Percentiles rank a stretch among this genome's conserved stretches.
Evolutionary conservation across 2,113 vertebrate genomes (phyloP).

Genomic region (Dicentrarchus labrax): DNA sequence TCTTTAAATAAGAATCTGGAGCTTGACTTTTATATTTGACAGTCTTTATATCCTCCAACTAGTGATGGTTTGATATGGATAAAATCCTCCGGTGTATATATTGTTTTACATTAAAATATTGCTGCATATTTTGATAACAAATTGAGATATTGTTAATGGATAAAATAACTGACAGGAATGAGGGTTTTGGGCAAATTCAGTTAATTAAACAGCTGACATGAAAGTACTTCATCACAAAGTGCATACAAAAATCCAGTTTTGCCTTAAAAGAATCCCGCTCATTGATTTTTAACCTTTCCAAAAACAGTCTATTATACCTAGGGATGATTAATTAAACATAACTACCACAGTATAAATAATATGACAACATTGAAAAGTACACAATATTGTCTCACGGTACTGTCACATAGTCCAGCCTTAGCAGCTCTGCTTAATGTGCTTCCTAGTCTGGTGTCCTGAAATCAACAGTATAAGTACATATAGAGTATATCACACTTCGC

Average conservation of each 20-base stretch:
- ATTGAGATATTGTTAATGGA: background rate
- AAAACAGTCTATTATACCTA: background rate
- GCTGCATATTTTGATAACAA: background rate
- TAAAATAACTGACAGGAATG: background rate
- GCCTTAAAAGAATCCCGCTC: no score
- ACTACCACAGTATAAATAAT: background rate
- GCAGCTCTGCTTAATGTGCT: background rate
- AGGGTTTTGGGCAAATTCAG: background rate
- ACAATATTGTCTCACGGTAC: background rate
- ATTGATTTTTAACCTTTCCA: background rate
- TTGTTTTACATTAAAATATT: background rate
- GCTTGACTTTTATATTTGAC: conserved; percentile 4
- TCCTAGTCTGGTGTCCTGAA: conserved; percentile 1
- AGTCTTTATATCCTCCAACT: background rate
- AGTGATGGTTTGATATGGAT: background rate
- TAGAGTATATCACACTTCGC: background rate
- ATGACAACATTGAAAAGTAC: background rate
- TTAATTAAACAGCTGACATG: background rate
- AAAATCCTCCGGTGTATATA: background rate
- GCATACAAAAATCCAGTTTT: background rate
- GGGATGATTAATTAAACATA: background rate
- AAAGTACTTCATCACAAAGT: background rate
- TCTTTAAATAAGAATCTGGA: background rate
- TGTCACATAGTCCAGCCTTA: background rate
- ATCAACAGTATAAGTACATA: background rate